These are phyloP conservation scores for Chionis minor DNA, from an alignment of 2,113 vertebrate genomes.

Conservation along the genomic window DNA sequence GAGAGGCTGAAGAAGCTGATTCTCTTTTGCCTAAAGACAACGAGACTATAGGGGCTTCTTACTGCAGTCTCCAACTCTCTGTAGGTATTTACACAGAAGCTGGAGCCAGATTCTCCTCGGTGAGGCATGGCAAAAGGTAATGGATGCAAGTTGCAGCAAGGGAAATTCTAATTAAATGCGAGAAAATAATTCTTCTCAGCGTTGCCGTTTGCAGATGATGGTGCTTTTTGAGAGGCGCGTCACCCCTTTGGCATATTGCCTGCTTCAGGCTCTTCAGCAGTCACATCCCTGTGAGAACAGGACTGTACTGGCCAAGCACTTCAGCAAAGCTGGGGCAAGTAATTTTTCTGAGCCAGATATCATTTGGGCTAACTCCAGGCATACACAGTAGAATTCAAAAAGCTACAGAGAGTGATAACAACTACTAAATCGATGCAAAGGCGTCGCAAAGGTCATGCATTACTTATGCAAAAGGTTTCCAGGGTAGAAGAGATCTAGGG, in stretches of 20 bases:
- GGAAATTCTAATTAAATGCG: not conserved
- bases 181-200: not conserved
- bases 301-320: not conserved
- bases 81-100: not conserved
- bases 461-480: not conserved
- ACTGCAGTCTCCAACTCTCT: not conserved
- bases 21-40: not conserved
- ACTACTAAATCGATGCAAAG: not conserved
- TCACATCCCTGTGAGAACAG: not conserved
- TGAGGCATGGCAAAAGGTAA: accelerated
- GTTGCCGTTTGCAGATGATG: not conserved
- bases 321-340: not conserved
- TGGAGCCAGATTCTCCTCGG: not conserved
- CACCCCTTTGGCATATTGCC: not conserved
- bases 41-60: not conserved
- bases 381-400: not conserved
- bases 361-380: not conserved
- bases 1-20: not conserved
- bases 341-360: accelerated
- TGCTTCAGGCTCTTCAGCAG: not conserved
- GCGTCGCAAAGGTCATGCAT: not conserved
- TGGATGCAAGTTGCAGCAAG: not conserved
- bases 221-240: accelerated
- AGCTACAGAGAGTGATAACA: not conserved
- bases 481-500: not conserved